These are phyloP conservation scores for Nesidiocoris tenuis DNA, from an alignment of 2,888 invertebrate species.

Conservation along the genomic window DNA sequence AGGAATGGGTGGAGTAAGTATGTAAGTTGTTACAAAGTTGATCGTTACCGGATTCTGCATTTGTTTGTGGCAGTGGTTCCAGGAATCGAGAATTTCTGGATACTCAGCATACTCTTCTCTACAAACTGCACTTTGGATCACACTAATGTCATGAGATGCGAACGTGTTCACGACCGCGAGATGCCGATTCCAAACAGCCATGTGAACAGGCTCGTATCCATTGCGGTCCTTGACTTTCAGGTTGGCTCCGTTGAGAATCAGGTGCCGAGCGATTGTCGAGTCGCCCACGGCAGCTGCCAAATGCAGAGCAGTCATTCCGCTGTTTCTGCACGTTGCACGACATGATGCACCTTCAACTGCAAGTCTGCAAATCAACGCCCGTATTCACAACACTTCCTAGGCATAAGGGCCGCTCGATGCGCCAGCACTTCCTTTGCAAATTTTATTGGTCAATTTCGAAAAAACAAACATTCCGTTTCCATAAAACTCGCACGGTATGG, in stretches of 20 bases:
- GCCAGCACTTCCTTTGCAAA: too few relatives aligned
- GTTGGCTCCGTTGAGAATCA: conserved; percentile 57
- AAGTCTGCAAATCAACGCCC: conserved; percentile 57
- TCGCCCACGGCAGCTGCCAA: conserved; percentile 56
- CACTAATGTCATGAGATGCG: conserved; percentile 9
- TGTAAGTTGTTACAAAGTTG: too few relatives aligned
- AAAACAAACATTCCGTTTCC: too few relatives aligned
- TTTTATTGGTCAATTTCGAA: too few relatives aligned
- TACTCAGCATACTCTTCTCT: neutral
- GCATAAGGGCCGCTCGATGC: too few relatives aligned
- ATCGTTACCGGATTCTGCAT: conserved; percentile 23
- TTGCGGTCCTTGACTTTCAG: conserved; percentile 56
- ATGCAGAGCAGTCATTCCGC: conserved; percentile 58
- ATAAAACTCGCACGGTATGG: too few relatives aligned
- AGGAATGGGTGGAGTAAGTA: too few relatives aligned
- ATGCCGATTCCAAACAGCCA: conserved; percentile 59
- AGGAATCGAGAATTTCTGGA: conserved; percentile 42
- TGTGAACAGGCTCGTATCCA: conserved; percentile 58
- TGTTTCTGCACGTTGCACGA: conserved; percentile 58
- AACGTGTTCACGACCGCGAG: conserved; percentile 49
- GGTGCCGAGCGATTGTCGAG: conserved; percentile 55
- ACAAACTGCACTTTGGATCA: conserved; percentile 28
- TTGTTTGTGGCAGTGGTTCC: conserved; percentile 45
- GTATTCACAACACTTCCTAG: too few relatives aligned
- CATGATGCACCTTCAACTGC: conserved; percentile 58